phyloP scores from a whole-genome alignment of 2,888 invertebrate species.

The Conops quadrifasciatus region DNA sequence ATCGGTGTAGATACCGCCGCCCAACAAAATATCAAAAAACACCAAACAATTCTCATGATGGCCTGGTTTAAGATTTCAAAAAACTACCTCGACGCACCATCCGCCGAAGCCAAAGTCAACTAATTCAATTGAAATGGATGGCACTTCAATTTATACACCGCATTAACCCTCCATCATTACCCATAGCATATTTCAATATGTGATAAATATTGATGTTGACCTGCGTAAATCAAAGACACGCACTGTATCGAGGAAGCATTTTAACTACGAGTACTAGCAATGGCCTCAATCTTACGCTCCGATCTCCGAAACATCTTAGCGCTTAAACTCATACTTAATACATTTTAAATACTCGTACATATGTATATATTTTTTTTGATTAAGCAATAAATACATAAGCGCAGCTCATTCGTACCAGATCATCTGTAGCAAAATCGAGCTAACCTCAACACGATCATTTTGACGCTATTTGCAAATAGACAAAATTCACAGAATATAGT shows the following conservation, averaged over 20 bases:
- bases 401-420: not conserved
- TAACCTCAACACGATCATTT: constrained; percentile 2
- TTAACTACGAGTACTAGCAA: not conserved
- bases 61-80: not conserved
- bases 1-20: constrained; percentile 49
- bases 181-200: no score
- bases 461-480: constrained; percentile 7
- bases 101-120: constrained; percentile 29
- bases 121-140: constrained; percentile 18
- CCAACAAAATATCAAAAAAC: constrained; percentile 51
- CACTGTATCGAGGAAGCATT: constrained; percentile 2
- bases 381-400: constrained; percentile 55
- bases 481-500: constrained; percentile 4
- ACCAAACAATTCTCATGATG: constrained; percentile 53
- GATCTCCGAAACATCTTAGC: constrained; percentile 16
- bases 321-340: no score
- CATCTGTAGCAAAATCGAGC: constrained; percentile 23
- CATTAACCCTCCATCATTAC: constrained; percentile 7
- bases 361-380: constrained; percentile 48
- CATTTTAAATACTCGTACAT: not conserved
- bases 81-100: constrained; percentile 2
- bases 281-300: constrained; percentile 17
- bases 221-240: constrained; percentile 12
- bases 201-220: no score
- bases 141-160: constrained; percentile 31